A percentile compares a stretch with the other conserved stretches of the same genome.
These are phyloP conservation scores for Leptura quadrifasciata DNA, from an alignment of 2,888 invertebrate species.

Conservation along the genomic window DNA sequence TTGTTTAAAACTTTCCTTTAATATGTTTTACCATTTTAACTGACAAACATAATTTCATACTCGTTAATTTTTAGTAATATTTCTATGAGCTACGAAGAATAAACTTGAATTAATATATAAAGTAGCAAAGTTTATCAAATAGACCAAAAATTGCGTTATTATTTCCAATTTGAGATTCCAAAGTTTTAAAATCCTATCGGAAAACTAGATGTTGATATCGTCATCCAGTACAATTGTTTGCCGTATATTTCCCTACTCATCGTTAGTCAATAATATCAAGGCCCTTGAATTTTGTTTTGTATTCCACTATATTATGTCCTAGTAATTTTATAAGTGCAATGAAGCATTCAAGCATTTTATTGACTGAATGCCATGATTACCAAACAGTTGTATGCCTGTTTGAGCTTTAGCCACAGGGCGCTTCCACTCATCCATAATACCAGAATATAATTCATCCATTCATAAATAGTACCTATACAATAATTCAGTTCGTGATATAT, in stretches of 20 bases:
- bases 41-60: too few species aligned
- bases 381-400: constrained; percentile 63
- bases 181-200: too few species aligned
- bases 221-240: background rate
- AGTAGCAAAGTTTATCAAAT: too few species aligned
- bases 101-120: too few species aligned
- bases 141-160: too few species aligned
- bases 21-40: too few species aligned
- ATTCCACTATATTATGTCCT: constrained; percentile 40
- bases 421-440: constrained; percentile 57
- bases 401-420: constrained; percentile 64
- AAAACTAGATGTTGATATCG: too few species aligned
- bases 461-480: constrained; percentile 12
- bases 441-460: constrained; percentile 33
- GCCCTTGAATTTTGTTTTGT: constrained; percentile 40
- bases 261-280: constrained; percentile 31
- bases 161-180: background rate
- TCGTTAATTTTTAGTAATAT: too few species aligned
- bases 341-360: constrained; percentile 64
- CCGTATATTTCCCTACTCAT: constrained; percentile 14
- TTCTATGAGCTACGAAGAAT: too few species aligned
- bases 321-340: constrained; percentile 55
- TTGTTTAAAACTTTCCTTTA: too few species aligned
- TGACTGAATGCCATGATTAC: constrained; percentile 64
- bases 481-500: background rate